Evolutionary conservation across 2,888 invertebrate species (phyloP), one percentile per base, ranked within the genome.

Genomic region (Ceramica pisi): DNA sequence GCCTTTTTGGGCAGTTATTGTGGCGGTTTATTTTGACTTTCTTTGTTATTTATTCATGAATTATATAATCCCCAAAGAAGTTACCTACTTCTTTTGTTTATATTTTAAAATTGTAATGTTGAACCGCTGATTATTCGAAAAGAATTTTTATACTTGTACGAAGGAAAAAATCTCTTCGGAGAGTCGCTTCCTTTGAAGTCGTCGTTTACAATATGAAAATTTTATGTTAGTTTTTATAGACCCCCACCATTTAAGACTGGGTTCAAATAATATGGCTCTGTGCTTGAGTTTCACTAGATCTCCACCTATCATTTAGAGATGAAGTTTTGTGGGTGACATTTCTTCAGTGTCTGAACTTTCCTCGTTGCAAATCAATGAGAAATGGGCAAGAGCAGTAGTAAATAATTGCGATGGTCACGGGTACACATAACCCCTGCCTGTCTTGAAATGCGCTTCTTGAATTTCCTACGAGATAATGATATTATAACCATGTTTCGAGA

Each of bases 1-100:
- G 51, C 26, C 9, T 50, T 65, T 75, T 80, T 61, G 1, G 23
- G 38, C 10, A n/a, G 48, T 66, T 59, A 56, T 10, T 46, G 26
- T 14, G 41, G 41, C 14, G 26, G n/a, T 67, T 59, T 51, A n/a
- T 41, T 16, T 44, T 65, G 26, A n/a, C 26, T 5, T 1, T 14
- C 0, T 26, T 21, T 57, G 9, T 31, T 48, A 14, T 35, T 38
- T 41, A 41, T 19, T 51, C n/a, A 60, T 12, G 67, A 46, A 46
- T 76, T 51, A 51, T 12, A 44, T 5, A 31, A 31, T 31, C 31
- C 1, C 4, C 2, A 35, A 46, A 19, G 14, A 35, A 6, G n/a
- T n/a, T n/a, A n/a, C n/a, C 16, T 5, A 26, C 12, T 41, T 67
- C 8, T 14, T 21, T 26, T 67, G n/a, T 48, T 64, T 44, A 9